These are phyloP conservation scores for Sebastes schlegelii DNA, from an alignment of 2,113 vertebrate genomes.

Conservation along the genomic window DNA sequence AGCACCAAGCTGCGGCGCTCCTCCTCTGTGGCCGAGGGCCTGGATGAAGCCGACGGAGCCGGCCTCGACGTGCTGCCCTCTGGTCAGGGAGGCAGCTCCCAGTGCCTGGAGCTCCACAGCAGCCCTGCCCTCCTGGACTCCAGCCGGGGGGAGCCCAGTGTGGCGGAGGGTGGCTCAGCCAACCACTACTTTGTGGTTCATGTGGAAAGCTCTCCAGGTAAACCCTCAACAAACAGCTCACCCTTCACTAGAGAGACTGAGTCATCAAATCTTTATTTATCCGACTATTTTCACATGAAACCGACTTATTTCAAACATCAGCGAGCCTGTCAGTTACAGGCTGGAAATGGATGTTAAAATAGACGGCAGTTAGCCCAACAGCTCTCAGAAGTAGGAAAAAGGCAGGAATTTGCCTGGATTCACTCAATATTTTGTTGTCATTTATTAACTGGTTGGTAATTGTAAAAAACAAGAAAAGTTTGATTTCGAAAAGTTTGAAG, in stretches of 20 bases:
- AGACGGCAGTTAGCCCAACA: background rate
- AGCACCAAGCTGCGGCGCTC: slow-evolving; percentile 80
- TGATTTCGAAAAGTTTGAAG: no score
- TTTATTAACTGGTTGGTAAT: no score
- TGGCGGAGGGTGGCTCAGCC: slow-evolving; percentile 65
- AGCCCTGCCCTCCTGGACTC: slow-evolving; percentile 48
- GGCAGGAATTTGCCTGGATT: no score
- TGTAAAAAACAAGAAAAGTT: no score
- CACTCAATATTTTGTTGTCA: no score
- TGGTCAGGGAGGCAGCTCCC: slow-evolving; percentile 41
- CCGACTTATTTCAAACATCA: background rate
- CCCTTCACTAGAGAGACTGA: background rate
- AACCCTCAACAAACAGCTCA: background rate
- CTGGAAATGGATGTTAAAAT: background rate
- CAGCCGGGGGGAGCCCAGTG: slow-evolving; percentile 42
- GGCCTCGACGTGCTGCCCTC: slow-evolving; percentile 33
- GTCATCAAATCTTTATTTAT: background rate
- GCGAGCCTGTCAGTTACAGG: no score
- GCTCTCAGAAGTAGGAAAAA: no score
- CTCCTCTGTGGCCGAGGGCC: slow-evolving; percentile 84
- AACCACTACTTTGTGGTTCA: slow-evolving; percentile 84
- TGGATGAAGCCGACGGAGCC: slow-evolving; percentile 75
- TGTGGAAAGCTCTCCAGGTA: slow-evolving; percentile 82
- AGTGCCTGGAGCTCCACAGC: slow-evolving; percentile 67
- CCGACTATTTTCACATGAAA: background rate